A percentile compares a stretch with the other conserved stretches of the same genome.
These are phyloP conservation scores for Anaspis maculata DNA, from an alignment of 2,888 invertebrate genomes.

Conservation along the genomic window DNA sequence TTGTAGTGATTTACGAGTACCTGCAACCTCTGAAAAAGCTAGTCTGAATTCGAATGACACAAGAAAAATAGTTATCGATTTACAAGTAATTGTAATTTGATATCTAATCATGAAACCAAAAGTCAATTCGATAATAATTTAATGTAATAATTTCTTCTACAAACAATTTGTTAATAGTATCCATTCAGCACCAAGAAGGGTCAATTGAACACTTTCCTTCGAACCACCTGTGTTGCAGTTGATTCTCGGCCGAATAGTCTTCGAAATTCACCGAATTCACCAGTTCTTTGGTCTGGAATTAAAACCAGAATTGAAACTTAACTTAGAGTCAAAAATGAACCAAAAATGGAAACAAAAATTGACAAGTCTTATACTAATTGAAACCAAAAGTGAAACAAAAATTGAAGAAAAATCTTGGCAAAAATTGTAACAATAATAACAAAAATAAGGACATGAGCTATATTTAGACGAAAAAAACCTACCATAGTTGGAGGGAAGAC, in stretches of 20 bases:
- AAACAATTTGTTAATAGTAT: constrained; percentile 22
- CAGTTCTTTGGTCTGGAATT: background rate
- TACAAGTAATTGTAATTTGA: no score
- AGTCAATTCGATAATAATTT: no score
- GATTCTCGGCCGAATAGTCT: constrained; percentile 58
- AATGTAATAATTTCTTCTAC: constrained; percentile 1
- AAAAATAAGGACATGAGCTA: background rate
- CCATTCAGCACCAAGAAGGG: constrained; percentile 69
- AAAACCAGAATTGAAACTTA: background rate
- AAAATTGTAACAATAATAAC: background rate
- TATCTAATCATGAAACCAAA: no score
- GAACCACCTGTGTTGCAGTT: constrained; percentile 76
- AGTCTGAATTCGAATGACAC: no score
- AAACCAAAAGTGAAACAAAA: background rate
- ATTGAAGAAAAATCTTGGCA: no score
- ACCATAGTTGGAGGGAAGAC: constrained; percentile 59
- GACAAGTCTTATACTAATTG: no score
- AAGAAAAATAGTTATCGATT: no score
- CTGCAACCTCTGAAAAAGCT: no score
- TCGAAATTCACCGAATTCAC: constrained; percentile 36
- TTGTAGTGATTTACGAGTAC: no score
- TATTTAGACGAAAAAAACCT: background rate
- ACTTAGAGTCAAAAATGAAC: background rate
- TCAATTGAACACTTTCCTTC: constrained; percentile 81
- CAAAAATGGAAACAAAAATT: no score